phyloP scores from a whole-genome alignment of 2,888 invertebrate genomes.

The Choristoneura rosaceana region DNA sequence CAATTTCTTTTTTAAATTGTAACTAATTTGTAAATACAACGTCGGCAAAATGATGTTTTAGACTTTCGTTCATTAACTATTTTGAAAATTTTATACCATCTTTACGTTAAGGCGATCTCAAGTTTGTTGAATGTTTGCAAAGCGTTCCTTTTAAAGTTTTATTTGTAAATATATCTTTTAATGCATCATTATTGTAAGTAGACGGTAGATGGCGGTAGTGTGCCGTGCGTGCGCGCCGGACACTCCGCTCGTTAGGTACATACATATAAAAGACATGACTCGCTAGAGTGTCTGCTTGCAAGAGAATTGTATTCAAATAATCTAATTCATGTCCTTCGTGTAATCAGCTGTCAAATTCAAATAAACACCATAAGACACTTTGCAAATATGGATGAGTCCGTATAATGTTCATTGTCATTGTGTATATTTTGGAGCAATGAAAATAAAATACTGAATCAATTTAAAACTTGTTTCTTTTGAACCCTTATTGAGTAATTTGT shows the following conservation, averaged over 20 bases:
- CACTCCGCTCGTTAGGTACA: conserved; percentile 43
- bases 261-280: conserved; percentile 66
- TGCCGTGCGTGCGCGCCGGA: conserved; percentile 26
- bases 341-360: conserved; percentile 80
- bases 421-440: conserved; percentile 85
- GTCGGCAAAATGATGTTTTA: conserved; percentile 71
- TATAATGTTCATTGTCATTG: conserved; percentile 77
- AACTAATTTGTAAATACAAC: conserved; percentile 77
- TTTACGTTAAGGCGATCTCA: conserved; percentile 85
- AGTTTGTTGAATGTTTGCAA: conserved; percentile 85
- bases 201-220: conserved; percentile 57
- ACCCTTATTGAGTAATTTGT: neutral
- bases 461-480: conserved; percentile 54
- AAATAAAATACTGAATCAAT: conserved; percentile 84
- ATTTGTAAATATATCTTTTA: conserved; percentile 83
- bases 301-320: conserved; percentile 74
- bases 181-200: conserved; percentile 68
- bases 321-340: conserved; percentile 80
- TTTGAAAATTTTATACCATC: conserved; percentile 81
- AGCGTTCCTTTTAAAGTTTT: conserved; percentile 86
- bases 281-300: conserved; percentile 63
- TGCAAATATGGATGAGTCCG: conserved; percentile 75
- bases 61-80: conserved; percentile 79
- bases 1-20: conserved; percentile 67
- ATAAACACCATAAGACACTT: conserved; percentile 78